Evolutionary conservation across 2,113 vertebrate species (phyloP).

Genomic region (Sapajus apella): DNA sequence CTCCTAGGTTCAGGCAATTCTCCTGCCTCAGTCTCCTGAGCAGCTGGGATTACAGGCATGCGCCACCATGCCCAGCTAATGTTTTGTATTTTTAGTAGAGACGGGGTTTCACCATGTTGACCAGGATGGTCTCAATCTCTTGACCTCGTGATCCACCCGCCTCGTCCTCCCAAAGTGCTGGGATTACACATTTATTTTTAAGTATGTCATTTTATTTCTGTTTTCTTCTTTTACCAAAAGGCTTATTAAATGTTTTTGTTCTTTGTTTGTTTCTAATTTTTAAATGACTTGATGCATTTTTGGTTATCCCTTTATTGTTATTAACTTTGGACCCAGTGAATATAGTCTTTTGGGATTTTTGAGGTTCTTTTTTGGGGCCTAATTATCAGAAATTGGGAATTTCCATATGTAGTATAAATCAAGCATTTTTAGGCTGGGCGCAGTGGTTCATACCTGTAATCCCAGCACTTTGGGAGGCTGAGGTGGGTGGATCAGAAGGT

Average conservation of each 20-base stretch:
- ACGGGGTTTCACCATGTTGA: no score
- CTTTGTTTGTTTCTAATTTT: background rate
- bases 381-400: background rate
- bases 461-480: no score
- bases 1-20: no score
- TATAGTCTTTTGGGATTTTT: background rate
- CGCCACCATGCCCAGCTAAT: no score
- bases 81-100: no score
- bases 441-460: no score
- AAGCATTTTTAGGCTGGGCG: background rate
- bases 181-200: background rate
- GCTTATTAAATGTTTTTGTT: background rate
- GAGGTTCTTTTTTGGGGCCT: background rate
- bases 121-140: no score
- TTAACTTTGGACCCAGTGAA: background rate
- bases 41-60: no score
- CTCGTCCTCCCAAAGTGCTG: no score
- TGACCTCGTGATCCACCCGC: no score
- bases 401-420: background rate
- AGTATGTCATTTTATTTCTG: background rate
- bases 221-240: background rate
- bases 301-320: background rate
- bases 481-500: no score
- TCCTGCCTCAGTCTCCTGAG: no score
- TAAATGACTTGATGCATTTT: background rate